phyloP scores from a whole-genome alignment of 2,797 vertebrate genomes.

The Phoxinus dragarum region DNA sequence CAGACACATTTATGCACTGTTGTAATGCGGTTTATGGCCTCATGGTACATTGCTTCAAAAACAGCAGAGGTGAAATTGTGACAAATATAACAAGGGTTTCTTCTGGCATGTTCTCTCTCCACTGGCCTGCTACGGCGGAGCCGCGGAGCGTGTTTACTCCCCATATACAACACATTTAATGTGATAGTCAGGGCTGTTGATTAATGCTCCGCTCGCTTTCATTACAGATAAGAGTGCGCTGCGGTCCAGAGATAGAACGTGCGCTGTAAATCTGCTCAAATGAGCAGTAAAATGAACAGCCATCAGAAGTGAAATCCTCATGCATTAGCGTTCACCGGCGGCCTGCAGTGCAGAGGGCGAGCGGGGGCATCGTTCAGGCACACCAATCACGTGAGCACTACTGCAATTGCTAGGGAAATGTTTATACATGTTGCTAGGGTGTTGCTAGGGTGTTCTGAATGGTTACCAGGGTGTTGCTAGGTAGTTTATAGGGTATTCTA shows the following conservation, averaged over 20 bases:
- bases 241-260: conserved; percentile 99
- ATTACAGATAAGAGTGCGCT: conserved; percentile 99
- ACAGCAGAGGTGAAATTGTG: conserved; percentile 99
- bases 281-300: conserved; percentile 99
- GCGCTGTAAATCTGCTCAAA: conserved; percentile 99
- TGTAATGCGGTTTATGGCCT: conserved; percentile 99
- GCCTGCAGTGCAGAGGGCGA: conserved; percentile 78
- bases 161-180: conserved; percentile 99
- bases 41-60: conserved; percentile 99
- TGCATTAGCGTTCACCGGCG: conserved; percentile 95
- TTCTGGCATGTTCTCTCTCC: conserved; percentile 52
- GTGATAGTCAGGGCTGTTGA: conserved; percentile 99
- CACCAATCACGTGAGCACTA: conserved; percentile 37
- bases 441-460: too few species aligned
- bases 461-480: too few species aligned
- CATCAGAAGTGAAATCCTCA: conserved; percentile 99
- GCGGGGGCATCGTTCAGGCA: conserved; percentile 32
- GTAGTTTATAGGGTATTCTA: too few species aligned
- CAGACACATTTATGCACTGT: conserved; percentile 99
- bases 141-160: conserved; percentile 99
- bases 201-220: conserved; percentile 99
- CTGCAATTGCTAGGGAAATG: too few species aligned
- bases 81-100: conserved; percentile 99
- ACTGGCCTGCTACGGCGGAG: conserved; percentile 87
- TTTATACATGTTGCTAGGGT: too few species aligned